phyloP scores from a whole-genome alignment of 2,797 vertebrate species.

The Melanotaenia nigrans region DNA sequence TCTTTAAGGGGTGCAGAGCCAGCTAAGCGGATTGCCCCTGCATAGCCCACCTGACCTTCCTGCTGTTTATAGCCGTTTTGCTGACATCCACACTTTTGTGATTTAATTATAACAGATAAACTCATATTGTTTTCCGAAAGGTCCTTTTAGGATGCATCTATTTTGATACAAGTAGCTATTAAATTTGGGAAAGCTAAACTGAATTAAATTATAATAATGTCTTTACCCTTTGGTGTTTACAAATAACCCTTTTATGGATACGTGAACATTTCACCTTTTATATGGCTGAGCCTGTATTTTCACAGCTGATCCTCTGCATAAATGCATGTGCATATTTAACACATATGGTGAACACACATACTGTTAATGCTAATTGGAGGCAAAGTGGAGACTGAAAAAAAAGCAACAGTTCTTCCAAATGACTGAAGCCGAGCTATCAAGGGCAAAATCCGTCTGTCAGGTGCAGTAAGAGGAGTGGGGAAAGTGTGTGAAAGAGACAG shows the following conservation, averaged over 20 bases:
- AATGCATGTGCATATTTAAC: conserved; percentile 33
- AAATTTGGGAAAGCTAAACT: conserved; percentile 54
- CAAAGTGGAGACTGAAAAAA: conserved; percentile 20
- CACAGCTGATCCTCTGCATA: conserved; percentile 53
- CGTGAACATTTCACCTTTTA: conserved; percentile 73
- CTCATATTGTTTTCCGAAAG: conserved; percentile 50
- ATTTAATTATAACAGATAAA: conserved; percentile 59
- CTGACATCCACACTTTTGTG: conserved; percentile 38
- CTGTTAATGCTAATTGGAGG: conserved; percentile 61
- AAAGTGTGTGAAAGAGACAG: conserved; percentile 5
- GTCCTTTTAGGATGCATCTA: conserved; percentile 13
- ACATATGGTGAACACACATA: conserved; percentile 49
- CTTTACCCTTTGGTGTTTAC: conserved; percentile 52
- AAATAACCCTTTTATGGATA: conserved; percentile 60
- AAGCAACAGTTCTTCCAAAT: conserved; percentile 65
- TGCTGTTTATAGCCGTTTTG: conserved; percentile 29
- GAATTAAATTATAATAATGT: conserved; percentile 73
- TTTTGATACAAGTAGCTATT: conserved; percentile 57
- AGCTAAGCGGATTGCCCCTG: conserved; percentile 27
- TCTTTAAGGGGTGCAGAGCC: conserved; percentile 32
- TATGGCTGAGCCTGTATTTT: conserved; percentile 62
- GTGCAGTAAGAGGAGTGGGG: conserved; percentile 26
- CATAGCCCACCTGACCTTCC: conserved; percentile 25
- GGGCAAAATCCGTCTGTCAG: conserved; percentile 55
- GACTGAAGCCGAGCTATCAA: conserved; percentile 72